These are phyloP conservation scores for Rhinogobius similis DNA, from an alignment of 2,113 vertebrate species.

Conservation along the genomic window DNA sequence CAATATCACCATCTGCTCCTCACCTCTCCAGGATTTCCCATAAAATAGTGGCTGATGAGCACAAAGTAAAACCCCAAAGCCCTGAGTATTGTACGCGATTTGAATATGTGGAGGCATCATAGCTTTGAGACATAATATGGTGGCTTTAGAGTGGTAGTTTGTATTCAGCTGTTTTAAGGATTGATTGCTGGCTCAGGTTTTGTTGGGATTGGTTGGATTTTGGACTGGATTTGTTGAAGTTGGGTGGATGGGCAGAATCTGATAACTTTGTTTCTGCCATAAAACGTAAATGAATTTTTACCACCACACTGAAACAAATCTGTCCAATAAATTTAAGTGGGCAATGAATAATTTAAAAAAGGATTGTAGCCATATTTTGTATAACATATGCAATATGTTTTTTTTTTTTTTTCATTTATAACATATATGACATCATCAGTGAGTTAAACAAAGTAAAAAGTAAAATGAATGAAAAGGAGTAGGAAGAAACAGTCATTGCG, in stretches of 20 bases:
- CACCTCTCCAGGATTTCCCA: conserved; percentile 74
- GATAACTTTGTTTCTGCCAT: neutral
- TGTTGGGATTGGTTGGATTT: neutral
- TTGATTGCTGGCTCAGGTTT: neutral
- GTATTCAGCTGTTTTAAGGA: neutral
- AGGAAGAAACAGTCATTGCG: too few species aligned
- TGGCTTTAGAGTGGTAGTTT: neutral
- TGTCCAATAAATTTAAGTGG: neutral
- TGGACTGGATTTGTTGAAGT: neutral
- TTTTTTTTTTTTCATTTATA: too few species aligned
- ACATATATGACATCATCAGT: too few species aligned
- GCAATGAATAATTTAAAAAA: too few species aligned
- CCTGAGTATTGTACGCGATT: neutral
- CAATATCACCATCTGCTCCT: conserved; percentile 77
- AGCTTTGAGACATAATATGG: conserved; percentile 24
- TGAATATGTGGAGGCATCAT: conserved; percentile 25
- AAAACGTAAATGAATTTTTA: neutral
- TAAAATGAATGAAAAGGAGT: too few species aligned
- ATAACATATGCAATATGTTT: too few species aligned
- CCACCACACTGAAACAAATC: neutral
- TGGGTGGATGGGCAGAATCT: neutral
- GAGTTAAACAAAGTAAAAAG: too few species aligned
- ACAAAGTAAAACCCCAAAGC: conserved; percentile 30
- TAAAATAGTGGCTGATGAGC: conserved; percentile 56
- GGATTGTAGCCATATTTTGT: too few species aligned